Evolutionary conservation across 2,888 invertebrate species (phyloP), one percentile per base, ranked within the genome.

Genomic region (Drosophila tanythrix): DNA sequence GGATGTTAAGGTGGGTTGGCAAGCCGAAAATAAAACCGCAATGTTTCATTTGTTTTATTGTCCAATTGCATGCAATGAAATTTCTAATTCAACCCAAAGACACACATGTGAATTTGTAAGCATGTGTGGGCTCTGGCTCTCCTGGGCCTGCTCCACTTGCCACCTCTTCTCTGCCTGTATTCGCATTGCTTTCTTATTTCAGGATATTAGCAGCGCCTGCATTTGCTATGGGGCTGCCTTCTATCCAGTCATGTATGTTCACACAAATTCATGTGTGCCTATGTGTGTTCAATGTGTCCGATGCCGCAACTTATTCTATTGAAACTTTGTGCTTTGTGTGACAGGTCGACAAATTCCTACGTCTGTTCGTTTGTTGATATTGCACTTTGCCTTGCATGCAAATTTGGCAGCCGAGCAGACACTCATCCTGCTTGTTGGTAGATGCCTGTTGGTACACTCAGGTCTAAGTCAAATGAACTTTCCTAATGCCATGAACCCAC

Each of bases 351-450:
- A 88, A 86, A 88, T 79, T 73, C 79, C 69, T 65, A 65, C 31
- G 21, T n/a, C 57, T 61, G 6, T 6, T 36, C 57, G 70, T 64
- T 82, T 89, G 91, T 85, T 80, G 88, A 88, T 85, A 90, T 88
- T 89, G 90, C 86, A 90, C 83, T 88, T 81, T 85, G 90, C 69
- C 63, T 85, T 76, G 85, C 85, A 86, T 90, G 88, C 90, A 77
- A 80, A 89, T 83, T 80, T 80, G 66, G 71, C 71, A 74, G 67
- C 38, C 68, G 62, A 59, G 56, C 61, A 57, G 50, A 15, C 50
- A 38, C n/a, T 35, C 43, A 5, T 31, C 46, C 31, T 31, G 46
- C 15, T 4, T 46, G 8, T 43, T 38, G 33, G 6, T 33, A 56
- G 55, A 25, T 46, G 33, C 46, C 15, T 46, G 15, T 48, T 27